Percentiles rank a stretch among this genome's conserved stretches.
Conservation (phyloP, 2,888 invertebrate genomes). For the Lycophotia porphyrea region DNA sequence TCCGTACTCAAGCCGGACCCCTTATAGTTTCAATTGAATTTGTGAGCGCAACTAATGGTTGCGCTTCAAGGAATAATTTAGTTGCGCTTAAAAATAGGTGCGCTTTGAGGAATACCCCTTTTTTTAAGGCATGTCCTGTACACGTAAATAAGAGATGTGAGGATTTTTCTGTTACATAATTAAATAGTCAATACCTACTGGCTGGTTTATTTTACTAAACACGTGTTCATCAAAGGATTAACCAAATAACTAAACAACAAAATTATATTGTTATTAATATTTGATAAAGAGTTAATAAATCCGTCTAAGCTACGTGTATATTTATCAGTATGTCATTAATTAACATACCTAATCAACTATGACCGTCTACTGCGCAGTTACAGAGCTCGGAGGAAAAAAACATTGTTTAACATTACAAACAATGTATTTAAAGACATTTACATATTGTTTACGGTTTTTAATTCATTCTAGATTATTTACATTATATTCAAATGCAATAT, state of each 20-base stretch:
- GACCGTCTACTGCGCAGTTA: constrained; percentile 72
- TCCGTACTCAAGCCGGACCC: too few relatives aligned
- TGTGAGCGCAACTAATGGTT: too few relatives aligned
- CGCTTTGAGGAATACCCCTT: too few relatives aligned
- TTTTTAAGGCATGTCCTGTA: too few relatives aligned
- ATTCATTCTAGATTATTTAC: constrained; percentile 39
- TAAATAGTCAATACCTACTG: constrained; percentile 12
- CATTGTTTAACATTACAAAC: constrained; percentile 58
- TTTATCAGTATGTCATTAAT: constrained; percentile 72
- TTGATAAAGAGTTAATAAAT: constrained; percentile 65
- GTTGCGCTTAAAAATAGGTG: too few relatives aligned
- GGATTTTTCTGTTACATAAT: constrained; percentile 51
- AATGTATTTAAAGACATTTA: constrained; percentile 61
- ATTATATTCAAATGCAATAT: constrained; percentile 18
- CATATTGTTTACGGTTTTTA: constrained; percentile 50
- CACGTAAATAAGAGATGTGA: too few relatives aligned
- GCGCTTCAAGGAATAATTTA: too few relatives aligned
- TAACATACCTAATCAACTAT: constrained; percentile 71
- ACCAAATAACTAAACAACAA: constrained; percentile 42
- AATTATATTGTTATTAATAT: constrained; percentile 57
- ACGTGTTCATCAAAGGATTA: constrained; percentile 37
- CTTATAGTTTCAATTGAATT: too few relatives aligned
- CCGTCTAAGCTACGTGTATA: constrained; percentile 66
- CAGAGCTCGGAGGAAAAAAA: constrained; percentile 66
- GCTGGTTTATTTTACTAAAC: constrained; percentile 10